Percentiles rank a stretch among this genome's conserved stretches.
phyloP scores from a whole-genome alignment of 2,797 vertebrate species.

The Lutjanus argentimaculatus region DNA sequence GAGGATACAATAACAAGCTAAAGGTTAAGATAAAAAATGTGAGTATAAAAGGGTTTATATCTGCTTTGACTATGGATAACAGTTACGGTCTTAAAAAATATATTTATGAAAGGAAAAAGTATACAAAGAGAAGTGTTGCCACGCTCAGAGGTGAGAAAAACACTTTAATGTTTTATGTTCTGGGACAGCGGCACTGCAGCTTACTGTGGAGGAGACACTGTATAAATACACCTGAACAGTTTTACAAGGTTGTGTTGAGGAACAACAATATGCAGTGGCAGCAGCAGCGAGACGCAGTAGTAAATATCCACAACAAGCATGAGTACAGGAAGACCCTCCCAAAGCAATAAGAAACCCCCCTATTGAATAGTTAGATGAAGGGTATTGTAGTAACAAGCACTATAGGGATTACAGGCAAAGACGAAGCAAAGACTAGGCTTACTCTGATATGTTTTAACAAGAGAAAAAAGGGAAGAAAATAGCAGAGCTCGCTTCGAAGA shows the following conservation, averaged over 20 bases:
- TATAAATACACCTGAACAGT: slow-evolving; percentile 73
- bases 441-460: slow-evolving; percentile 64
- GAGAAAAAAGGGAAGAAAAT: slow-evolving; percentile 40
- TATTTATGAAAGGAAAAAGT: slow-evolving; percentile 44
- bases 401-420: slow-evolving; percentile 66
- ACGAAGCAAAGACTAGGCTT: slow-evolving; percentile 52
- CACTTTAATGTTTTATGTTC: slow-evolving; percentile 76
- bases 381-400: slow-evolving; percentile 70
- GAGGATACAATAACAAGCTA: slow-evolving; percentile 26
- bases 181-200: slow-evolving; percentile 49
- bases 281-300: slow-evolving; percentile 22
- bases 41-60: slow-evolving; percentile 34
- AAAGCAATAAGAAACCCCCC: slow-evolving; percentile 64
- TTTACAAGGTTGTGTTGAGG: slow-evolving; percentile 71
- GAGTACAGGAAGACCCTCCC: slow-evolving; percentile 51
- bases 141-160: slow-evolving; percentile 69
- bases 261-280: slow-evolving; percentile 56
- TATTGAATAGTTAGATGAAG: slow-evolving; percentile 69
- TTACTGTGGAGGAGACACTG: slow-evolving; percentile 53
- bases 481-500: slow-evolving; percentile 36
- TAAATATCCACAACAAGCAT: slow-evolving; percentile 73
- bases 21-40: slow-evolving; percentile 50
- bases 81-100: slow-evolving; percentile 22
- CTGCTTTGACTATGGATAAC: slow-evolving; percentile 53
- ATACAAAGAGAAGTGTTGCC: slow-evolving; percentile 33